Conservation (phyloP, 1,140 invertebrate species). For the Tribolium madens region DNA sequence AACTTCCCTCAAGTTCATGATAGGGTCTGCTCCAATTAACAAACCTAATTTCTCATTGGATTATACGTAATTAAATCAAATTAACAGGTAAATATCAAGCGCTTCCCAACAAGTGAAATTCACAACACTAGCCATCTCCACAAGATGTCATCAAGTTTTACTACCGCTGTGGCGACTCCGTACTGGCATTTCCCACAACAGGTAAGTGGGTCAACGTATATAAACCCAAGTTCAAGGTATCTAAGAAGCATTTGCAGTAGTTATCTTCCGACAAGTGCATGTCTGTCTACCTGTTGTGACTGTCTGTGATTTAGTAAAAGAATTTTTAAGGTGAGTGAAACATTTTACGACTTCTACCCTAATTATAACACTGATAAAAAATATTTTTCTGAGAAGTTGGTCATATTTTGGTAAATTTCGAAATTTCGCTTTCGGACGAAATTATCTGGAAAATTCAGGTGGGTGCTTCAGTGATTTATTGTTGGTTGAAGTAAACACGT, state of each 20-base stretch:
- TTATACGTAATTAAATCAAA: conserved; percentile 17
- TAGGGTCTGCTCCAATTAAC: conserved; percentile 4
- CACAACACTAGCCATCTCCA: neutral
- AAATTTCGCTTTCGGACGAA: neutral
- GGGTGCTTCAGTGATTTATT: neutral
- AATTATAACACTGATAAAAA: conserved; percentile 10
- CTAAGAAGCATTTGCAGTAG: conserved; percentile 61
- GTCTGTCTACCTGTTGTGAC: conserved; percentile 47
- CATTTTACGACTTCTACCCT: conserved; percentile 14
- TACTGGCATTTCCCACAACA: conserved; percentile 47
- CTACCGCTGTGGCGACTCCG: conserved; percentile 8
- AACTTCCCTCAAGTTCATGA: neutral
- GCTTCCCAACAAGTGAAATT: conserved; percentile 25
- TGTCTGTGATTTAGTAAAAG: conserved; percentile 50
- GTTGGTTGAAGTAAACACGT: neutral
- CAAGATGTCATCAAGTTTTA: conserved; percentile 5
- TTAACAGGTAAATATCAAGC: neutral
- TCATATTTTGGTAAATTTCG: neutral
- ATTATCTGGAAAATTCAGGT: neutral
- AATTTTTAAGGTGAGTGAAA: conserved; percentile 46
- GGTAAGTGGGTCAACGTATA: conserved; percentile 70
- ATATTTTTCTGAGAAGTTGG: neutral
- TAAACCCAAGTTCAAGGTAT: conserved; percentile 71
- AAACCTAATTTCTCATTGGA: conserved; percentile 10
- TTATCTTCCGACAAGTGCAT: conserved; percentile 51